Evolutionary conservation across 2,113 vertebrate genomes (phyloP).

Genomic region (sheep (Ovis aries)): ARS-UI_Ramb_v3.0 NC_056062.1:56637001-56637500

Average conservation of each 20-base stretch:
- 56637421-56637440: neutral
- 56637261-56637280: neutral
- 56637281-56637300: neutral
- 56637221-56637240: neutral
- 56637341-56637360: neutral
- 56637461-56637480: neutral
- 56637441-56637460: neutral
- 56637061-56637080: neutral
- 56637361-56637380: neutral
- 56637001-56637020: neutral
- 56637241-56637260: neutral
- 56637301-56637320: neutral
- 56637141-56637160: neutral
- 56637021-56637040: neutral
- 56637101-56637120: neutral
- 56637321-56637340: neutral
- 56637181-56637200: neutral
- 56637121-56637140: neutral
- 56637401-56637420: neutral
- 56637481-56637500: neutral
- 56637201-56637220: neutral
- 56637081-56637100: neutral
- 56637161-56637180: neutral
- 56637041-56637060: neutral
- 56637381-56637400: neutral